These are phyloP conservation scores for Crossaster papposus DNA, from an alignment of 53 echinoderm and acorn worm genomes.

Conservation along the genomic window DNA sequence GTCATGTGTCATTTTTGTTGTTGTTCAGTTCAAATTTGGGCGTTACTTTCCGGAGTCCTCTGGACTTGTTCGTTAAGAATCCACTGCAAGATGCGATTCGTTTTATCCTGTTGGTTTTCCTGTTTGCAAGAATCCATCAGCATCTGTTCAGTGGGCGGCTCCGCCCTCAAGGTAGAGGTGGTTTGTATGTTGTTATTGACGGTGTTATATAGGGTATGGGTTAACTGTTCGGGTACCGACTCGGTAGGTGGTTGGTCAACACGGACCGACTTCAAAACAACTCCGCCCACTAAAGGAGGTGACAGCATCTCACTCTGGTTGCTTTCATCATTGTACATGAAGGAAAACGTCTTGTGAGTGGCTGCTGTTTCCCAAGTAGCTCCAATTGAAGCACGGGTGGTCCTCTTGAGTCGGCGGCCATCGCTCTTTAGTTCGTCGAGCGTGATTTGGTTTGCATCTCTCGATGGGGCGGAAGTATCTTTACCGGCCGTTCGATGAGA, in stretches of 20 bases:
- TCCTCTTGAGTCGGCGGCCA: background rate
- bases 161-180: background rate
- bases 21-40: background rate
- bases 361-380: conserved; percentile 50
- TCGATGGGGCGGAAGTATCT: background rate
- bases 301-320: conserved; percentile 63
- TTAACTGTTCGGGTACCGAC: background rate
- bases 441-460: background rate
- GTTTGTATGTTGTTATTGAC: background rate
- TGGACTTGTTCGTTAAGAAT: conserved; percentile 29
- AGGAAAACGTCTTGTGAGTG: conserved; percentile 70
- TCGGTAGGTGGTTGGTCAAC: conserved; percentile 14
- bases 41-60: background rate
- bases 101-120: conserved; percentile 35
- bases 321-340: conserved; percentile 59
- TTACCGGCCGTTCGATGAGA: background rate
- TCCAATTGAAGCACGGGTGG: background rate
- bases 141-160: conserved; percentile 1
- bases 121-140: conserved; percentile 25
- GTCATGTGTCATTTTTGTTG: too few species aligned
- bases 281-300: conserved; percentile 62
- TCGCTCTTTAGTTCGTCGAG: background rate
- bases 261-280: conserved; percentile 21
- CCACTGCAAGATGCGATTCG: conserved; percentile 6
- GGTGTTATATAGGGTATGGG: background rate